Evolutionary conservation across 2,888 invertebrate genomes (phyloP).

Genomic region (Ametastegia equiseti): DNA sequence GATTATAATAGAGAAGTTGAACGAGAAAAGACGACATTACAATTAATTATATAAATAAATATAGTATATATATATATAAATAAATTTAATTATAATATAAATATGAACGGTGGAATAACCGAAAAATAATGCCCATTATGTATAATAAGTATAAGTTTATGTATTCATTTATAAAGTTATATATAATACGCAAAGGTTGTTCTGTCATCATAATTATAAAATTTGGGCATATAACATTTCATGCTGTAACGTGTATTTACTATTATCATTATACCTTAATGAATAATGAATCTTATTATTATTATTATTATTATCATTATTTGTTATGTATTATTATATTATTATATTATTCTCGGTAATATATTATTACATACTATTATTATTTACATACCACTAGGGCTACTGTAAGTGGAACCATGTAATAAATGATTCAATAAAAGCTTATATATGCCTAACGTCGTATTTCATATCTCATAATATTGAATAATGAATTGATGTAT

Average conservation of each 20-base stretch:
- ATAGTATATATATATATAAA: conserved; percentile 57
- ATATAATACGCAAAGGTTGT: conserved; percentile 60
- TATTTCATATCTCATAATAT: not conserved
- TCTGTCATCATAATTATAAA: conserved; percentile 53
- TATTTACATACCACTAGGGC: conserved; percentile 68
- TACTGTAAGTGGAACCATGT: conserved; percentile 75
- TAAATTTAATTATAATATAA: conserved; percentile 63
- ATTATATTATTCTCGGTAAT: conserved; percentile 62
- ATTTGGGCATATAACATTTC: conserved; percentile 65
- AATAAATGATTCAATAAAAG: conserved; percentile 76
- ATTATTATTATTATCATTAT: conserved; percentile 18
- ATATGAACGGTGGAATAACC: conserved; percentile 56
- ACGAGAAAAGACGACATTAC: conserved; percentile 50
- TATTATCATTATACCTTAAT: conserved; percentile 51
- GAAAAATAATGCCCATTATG: conserved; percentile 49
- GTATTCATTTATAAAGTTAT: conserved; percentile 71
- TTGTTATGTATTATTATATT: conserved; percentile 55
- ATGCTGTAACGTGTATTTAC: conserved; percentile 72
- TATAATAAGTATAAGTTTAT: conserved; percentile 68
- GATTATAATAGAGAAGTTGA: conserved; percentile 15
- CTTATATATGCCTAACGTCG: conserved; percentile 64
- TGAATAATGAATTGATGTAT: no score
- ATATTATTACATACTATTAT: conserved; percentile 67
- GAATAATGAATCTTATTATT: conserved; percentile 35
- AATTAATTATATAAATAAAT: conserved; percentile 66